Evolutionary conservation across 2,888 invertebrate species (phyloP).

Genomic region (Drosophila sordidapex): DNA sequence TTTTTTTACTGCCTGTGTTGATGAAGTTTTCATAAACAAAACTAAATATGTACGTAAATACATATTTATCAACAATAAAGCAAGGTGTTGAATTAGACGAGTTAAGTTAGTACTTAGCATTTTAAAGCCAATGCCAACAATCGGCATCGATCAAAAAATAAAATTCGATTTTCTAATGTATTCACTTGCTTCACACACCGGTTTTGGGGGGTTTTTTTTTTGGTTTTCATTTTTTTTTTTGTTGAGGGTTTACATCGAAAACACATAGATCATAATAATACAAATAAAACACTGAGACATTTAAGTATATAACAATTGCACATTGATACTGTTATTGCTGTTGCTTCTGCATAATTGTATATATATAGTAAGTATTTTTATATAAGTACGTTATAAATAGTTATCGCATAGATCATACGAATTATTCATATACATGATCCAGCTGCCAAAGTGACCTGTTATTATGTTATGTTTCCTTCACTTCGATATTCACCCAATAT

Average conservation of each 20-base stretch:
- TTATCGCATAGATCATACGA: constrained; percentile 41
- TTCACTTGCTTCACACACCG: constrained; percentile 56
- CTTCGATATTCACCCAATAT: constrained; percentile 9
- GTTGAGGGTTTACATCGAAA: constrained; percentile 41
- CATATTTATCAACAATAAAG: constrained; percentile 33
- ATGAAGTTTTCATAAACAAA: constrained; percentile 18
- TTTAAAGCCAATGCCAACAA: constrained; percentile 44
- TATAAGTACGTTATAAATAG: constrained; percentile 50
- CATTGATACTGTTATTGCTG: constrained; percentile 55
- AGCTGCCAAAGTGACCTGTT: constrained; percentile 27
- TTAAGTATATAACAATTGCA: constrained; percentile 54
- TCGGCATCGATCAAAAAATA: constrained; percentile 34
- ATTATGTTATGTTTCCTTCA: neutral
- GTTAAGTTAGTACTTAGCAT: constrained; percentile 22
- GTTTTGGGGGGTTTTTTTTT: constrained; percentile 1
- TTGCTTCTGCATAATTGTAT: constrained; percentile 47
- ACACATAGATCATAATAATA: constrained; percentile 47
- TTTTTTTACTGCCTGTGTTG: constrained; percentile 15
- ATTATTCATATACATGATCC: constrained; percentile 33
- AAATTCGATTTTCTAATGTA: constrained; percentile 22
- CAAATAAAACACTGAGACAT: constrained; percentile 50
- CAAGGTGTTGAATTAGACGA: constrained; percentile 34
- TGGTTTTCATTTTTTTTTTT: neutral
- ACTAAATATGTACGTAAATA: constrained; percentile 10
- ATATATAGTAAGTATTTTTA: constrained; percentile 37